Base-by-base conservation (phyloP, 2,888 invertebrate genomes). In the Microdon myrmicae region DNA sequence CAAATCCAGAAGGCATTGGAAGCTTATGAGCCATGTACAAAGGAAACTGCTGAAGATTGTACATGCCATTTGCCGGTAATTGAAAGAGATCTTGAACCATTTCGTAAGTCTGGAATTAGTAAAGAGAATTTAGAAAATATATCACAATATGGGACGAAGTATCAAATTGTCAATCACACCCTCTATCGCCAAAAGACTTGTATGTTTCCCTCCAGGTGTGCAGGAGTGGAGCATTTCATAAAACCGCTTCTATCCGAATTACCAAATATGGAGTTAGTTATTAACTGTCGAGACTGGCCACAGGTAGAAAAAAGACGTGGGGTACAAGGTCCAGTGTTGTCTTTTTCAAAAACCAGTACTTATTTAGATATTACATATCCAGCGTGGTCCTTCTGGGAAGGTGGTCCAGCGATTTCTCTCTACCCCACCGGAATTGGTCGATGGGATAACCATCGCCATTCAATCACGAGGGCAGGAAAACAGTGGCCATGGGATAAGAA, bases 311-410 rank as follows among this genome's bases (percentile, higher is more conserved):
- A 68, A 5, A 54, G 51, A 13, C 86, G 86, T 68, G 81, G 81
- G 22, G 75, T 81, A 4, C 81, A 83, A 69, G 85, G 87, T 19
- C 96, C 97, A 8, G 86, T 97, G n/a, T 90, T 97, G 76, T 97
- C 96, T 2, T 98, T 98, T 77, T 96, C 96, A 77, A 97, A 96
- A 68, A 83, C 90, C 0, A 73, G 77, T 28, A 88, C 92, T 22
- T 92, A 93, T 79, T 84, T 84, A 77, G 98, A 98, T 75, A 94
- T 98, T 60, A 91, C 92, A 87, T 93, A 92, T 77, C 97, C 97
- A 1, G 92, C 96, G 0, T 98, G 97, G 97, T 89, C 94, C 26
- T 98, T 98, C 79, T 96, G 96, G 96, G 94, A 94, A 81, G 97
- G 97, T 16, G 98, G 98, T 0, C 98, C 98, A 8, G 96, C 97